These are phyloP conservation scores for Nylanderia fulva DNA, from an alignment of 1,140 invertebrate genomes.

Conservation along the genomic window DNA sequence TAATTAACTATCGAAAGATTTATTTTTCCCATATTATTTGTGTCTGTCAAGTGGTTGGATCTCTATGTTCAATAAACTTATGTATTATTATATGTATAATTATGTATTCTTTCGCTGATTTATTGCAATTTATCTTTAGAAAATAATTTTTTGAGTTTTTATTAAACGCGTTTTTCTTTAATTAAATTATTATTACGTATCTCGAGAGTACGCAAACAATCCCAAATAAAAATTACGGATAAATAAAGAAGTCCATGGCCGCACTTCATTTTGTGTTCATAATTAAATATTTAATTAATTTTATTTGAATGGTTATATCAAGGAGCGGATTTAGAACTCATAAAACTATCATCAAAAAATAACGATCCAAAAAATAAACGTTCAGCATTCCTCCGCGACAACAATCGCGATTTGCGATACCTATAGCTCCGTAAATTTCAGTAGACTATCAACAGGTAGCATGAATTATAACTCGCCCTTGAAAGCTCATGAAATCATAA, in stretches of 20 bases:
- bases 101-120: too few relatives aligned
- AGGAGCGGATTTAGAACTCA: background rate
- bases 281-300: constrained; percentile 16
- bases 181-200: background rate
- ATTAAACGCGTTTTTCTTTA: background rate
- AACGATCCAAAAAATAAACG: background rate
- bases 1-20: too few relatives aligned
- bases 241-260: background rate
- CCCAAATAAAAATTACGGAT: background rate
- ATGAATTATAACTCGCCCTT: constrained; percentile 4
- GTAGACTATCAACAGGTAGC: constrained; percentile 32
- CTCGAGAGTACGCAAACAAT: background rate
- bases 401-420: background rate
- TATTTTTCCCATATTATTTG: too few relatives aligned
- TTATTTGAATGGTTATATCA: background rate
- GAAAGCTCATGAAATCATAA: constrained; percentile 17
- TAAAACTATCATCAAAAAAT: background rate
- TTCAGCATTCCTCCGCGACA: background rate
- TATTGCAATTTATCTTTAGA: background rate
- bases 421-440: background rate
- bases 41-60: too few relatives aligned
- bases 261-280: background rate
- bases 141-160: background rate
- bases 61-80: too few relatives aligned
- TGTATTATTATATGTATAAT: too few relatives aligned